Evolutionary conservation across 2,797 vertebrate species (phyloP), one percentile per base, ranked within the genome.

Genomic region (Acanthurus lineatus): DNA sequence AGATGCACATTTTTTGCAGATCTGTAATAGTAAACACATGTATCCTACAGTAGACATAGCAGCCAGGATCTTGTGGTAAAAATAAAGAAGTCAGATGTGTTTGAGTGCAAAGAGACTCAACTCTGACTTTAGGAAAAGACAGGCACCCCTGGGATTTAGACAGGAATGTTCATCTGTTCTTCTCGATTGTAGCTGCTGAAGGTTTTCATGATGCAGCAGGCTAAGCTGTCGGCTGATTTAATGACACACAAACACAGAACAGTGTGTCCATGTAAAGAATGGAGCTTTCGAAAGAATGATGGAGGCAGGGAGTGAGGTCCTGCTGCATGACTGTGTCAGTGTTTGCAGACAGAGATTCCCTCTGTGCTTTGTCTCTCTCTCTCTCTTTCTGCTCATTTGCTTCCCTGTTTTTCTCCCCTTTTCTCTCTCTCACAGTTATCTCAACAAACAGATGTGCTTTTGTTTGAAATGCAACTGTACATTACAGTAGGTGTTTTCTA

Each of bases 251-350:
- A 65, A 86, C 82, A 90, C 88, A 81, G 83, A 85, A 32, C 70
- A 81, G 80, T 84, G 85, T 88, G 81, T 86, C 66, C 65, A 70
- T 73, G 82, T 81, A 77, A 91, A 90, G 92, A 93, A 94, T 82
- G 89, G 86, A 68, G 47, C 77, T 32, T 84, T 93, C 16, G 72
- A 79, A 81, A 72, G 85, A 89, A 86, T 86, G 85, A 87, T 84
- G 85, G 88, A 91, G 89, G 91, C 81, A 92, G 91, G 84, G 89
- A 86, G 89, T 17, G 86, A 85, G 88, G 84, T 81, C 81, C 89
- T 83, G 91, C 87, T 88, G 88, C 80, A 87, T 95, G 91, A 96
- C 93, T 95, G 91, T 93, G 90, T 89, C 88, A 93, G 92, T 96
- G 94, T 95, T 94, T 67, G 75, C 64, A 81, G 77, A 95, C 94